Base-by-base conservation (phyloP, 2,113 vertebrate genomes). In the Xenotilapia longispinis region DNA sequence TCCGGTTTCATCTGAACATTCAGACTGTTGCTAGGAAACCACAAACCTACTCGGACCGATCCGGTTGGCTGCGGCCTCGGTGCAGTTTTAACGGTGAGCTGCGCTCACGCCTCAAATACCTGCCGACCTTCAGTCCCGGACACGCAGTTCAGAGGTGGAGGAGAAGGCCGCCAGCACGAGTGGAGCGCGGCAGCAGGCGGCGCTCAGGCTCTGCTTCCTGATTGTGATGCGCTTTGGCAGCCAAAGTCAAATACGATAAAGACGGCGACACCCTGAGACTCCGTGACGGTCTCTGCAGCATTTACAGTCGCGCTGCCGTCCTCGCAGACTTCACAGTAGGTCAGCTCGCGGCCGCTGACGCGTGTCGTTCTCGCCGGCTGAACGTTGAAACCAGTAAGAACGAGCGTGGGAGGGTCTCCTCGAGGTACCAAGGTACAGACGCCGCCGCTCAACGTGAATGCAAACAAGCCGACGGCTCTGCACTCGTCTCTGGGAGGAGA, bases 1-100 rank as follows among this genome's bases (percentile, higher is more conserved):
- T 90, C 90, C 49, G 4, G 45, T 60, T 82, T 36, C 60, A 70
- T 68, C 70, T 19, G 19, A 51, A 53, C 85, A 84, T 80, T 23
- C 21, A 1, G 33, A 17, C 84, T 88, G 91, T 93, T 93, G 89
- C 91, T 91, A 91, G 89, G 91, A 86, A 84, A 93, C 68, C 6
- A 3, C 4, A 82, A 80, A 23, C 40, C 85, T 36, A 40, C n/a
- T 83, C 45, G 11, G 82, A 68, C 70, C 57, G 15, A 70, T 65
- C 13, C 2, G 26, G 26, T 23, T 28, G 54, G 42, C 70, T 4
- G 42, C 4, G 4, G 58, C 81, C 70, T 70, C 60, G 3, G 38
- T 38, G 17, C 31, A 7, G 13, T 79, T 84, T 42, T 6, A 51
- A 9, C 3, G 26, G 73, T 5, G 31, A 8, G 85, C 31, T 31